These are phyloP conservation scores for Rhodinocichla rosea DNA, from an alignment of 2,113 vertebrate species.

Conservation along the genomic window DNA sequence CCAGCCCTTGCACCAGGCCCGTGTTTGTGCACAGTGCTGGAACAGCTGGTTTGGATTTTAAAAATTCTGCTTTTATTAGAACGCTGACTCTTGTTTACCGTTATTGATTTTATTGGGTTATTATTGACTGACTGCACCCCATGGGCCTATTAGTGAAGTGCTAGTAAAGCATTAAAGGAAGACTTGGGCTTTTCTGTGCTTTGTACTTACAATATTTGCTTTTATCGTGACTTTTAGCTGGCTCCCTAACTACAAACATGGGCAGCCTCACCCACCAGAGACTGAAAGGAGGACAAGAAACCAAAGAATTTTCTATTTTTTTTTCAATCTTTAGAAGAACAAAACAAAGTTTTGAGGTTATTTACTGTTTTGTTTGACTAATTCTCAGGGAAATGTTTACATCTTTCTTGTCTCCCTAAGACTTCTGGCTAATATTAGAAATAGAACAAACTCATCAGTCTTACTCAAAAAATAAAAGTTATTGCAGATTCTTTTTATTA, in stretches of 20 bases:
- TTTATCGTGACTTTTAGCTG: constrained; percentile 28
- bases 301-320: neutral
- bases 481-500: neutral
- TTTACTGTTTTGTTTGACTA: neutral
- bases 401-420: neutral
- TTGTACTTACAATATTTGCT: constrained; percentile 38
- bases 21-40: neutral
- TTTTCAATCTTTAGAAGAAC: neutral
- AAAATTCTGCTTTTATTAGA: constrained; percentile 70
- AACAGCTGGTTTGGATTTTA: constrained; percentile 61
- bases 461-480: neutral
- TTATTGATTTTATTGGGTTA: constrained; percentile 72
- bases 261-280: constrained; percentile 6
- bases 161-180: constrained; percentile 68
- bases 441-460: neutral
- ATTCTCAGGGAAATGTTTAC: neutral
- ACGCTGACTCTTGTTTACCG: constrained; percentile 67
- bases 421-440: neutral
- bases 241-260: neutral
- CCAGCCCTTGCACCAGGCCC: neutral
- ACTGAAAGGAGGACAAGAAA: neutral
- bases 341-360: neutral
- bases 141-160: constrained; percentile 61
- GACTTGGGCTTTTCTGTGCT: constrained; percentile 37
- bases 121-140: constrained; percentile 66